Percentiles rank a stretch among this genome's conserved stretches.
Evolutionary conservation across 2,888 invertebrate species (phyloP).

Genomic region (Patella depressa): DNA sequence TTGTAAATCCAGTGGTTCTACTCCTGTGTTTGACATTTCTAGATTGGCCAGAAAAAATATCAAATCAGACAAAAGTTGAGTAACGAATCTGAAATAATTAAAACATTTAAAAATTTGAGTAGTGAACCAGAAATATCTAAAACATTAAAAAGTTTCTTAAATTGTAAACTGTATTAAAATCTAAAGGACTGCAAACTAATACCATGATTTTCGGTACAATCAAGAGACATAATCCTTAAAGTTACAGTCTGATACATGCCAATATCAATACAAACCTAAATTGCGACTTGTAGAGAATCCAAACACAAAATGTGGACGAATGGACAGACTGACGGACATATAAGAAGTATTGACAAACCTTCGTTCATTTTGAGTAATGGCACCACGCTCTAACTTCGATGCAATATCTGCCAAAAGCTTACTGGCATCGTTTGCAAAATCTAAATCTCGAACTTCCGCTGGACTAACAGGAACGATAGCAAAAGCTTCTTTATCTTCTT

Average conservation of each 20-base stretch:
- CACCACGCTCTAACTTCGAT: constrained; percentile 85
- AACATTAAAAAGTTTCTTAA: neutral
- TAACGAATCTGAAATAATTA: constrained; percentile 78
- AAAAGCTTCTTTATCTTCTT: constrained; percentile 99
- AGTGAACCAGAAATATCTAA: neutral
- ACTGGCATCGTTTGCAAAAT: constrained; percentile 99
- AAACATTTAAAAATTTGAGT: neutral
- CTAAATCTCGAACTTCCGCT: constrained; percentile 96
- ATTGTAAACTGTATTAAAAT: neutral
- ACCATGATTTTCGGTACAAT: too few relatives aligned
- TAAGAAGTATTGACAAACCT: constrained; percentile 73
- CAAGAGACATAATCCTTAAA: too few relatives aligned
- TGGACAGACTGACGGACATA: too few relatives aligned
- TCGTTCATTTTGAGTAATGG: constrained; percentile 92
- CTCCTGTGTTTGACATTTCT: constrained; percentile 91
- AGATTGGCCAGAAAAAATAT: constrained; percentile 91
- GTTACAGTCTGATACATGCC: too few relatives aligned
- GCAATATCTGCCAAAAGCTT: constrained; percentile 81
- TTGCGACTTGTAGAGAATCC: too few relatives aligned
- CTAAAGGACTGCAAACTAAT: neutral
- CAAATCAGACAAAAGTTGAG: constrained; percentile 83
- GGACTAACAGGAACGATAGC: constrained; percentile 96
- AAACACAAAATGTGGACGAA: too few relatives aligned
- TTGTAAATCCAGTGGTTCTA: constrained; percentile 87
- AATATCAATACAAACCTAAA: too few relatives aligned